Evolutionary conservation across 1,140 invertebrate species (phyloP), one percentile per base, ranked within the genome.

Genomic region (Halotydeus destructor): DNA sequence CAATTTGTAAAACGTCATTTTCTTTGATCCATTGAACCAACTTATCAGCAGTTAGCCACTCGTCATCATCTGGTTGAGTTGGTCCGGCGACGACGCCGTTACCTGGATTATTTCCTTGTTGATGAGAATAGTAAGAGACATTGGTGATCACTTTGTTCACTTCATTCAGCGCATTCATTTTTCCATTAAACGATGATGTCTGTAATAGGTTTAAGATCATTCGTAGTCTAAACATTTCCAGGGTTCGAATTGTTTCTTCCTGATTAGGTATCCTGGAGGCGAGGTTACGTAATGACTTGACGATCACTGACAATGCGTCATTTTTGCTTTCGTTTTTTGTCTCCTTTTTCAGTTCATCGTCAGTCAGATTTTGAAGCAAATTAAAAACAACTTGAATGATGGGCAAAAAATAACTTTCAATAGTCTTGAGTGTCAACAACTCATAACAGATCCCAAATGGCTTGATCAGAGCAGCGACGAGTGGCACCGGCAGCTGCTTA

Each of bases 141-240:
- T 76, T 80, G 22, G 78, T 75, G 34, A 94, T 86, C 22, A 94
- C 80, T 69, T 94, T 93, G 63, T 97, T 97, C 27, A 97, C 84
- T 71, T 97, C 91, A 64, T 96, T 96, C 26, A 97, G 65, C 23
- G 89, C 88, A 60, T 91, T 94, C 91, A 97, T 97, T 68, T 96
- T 96, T 8, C 89, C 88, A 66, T 96, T 96, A 56, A 94, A 97
- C 28, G 86, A 94, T 12, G 88, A 94, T 57, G 94, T 89, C 69
- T 93, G 83, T 39, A 96, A 63, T 52, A 89, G 72, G 56, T 85
- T 75, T 46, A 96, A 65, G 52, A 94, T 91, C 80, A 94, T 93
- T 68, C 89, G 88, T 46, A 96, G 65, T 53, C 86, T 72, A 65
- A 94, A 88, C 60, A 89, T 83, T 68, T 94, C 88, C 48, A 96